Evolutionary conservation across 2,888 invertebrate genomes (phyloP), one percentile per base, ranked within the genome.

Genomic region (Aleiodes alternator): DNA sequence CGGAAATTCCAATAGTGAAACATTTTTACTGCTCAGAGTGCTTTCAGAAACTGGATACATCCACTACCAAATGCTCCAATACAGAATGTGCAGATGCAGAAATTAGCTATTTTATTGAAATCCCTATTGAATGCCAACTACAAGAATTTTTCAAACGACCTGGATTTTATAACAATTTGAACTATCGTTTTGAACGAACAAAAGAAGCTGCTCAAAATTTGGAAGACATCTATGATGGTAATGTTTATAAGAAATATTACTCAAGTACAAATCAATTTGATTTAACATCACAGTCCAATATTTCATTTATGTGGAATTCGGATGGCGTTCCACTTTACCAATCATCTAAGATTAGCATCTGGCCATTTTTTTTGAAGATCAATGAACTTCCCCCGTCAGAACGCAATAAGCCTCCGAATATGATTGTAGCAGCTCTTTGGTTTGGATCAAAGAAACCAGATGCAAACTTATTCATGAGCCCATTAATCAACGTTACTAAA

Each of bases 231-330:
- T 73, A 70, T n/a, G 70, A 76, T n/a, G 76, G 70, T 12, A 57
- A 4, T 2, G 50, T 74, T 4, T 75, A 75, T 16, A 68, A 66
- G 59, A 71, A 75, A n/a, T 56, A 56, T 56, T 56, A 23, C 23
- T 11, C 14, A 55, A 5, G 8, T 55, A 8, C 56, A 56, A 23
- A 23, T 5, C 29, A 11, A 29, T 4, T 56, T 9, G 29, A 56
- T 9, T 56, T 56, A 23, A 23, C 6, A 7, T 56, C 56, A 2
- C 72, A 69, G 43, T 51, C 74, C 55, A 80, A 80, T 69, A 74
- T 80, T 43, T 78, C 81, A n/a, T 80, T 82, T 50, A 77, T 69
- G n/a, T 81, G 82, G 82, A 80, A 81, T 71, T 70, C 81, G 1
- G 79, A 81, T 69, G 82, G 80, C n/a, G 76, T 81, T 56, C 76